Conservation (phyloP, 2,113 vertebrate genomes). For the Rostratula benghalensis region DNA sequence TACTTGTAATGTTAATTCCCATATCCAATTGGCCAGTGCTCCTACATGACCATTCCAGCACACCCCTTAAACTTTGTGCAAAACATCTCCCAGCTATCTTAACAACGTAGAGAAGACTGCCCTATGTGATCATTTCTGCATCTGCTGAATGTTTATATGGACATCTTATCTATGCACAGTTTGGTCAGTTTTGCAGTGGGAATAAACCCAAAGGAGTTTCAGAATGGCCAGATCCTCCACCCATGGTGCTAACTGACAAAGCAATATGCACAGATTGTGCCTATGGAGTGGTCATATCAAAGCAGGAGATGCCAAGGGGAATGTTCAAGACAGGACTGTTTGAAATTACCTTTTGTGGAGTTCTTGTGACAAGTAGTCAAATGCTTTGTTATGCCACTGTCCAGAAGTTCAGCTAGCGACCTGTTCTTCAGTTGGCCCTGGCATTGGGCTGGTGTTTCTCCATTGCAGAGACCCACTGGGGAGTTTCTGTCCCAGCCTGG, state of each 20-base stretch:
- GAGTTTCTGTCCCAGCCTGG: neutral
- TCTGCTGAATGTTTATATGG: neutral
- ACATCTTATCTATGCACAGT: neutral
- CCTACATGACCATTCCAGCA: neutral
- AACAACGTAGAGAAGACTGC: neutral
- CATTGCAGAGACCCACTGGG: neutral
- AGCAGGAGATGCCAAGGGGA: neutral
- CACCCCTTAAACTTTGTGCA: neutral
- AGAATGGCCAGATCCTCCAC: neutral
- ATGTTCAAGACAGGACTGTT: neutral
- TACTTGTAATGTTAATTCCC: neutral
- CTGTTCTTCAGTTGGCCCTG: accelerated
- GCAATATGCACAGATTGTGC: neutral
- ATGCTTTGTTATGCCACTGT: neutral
- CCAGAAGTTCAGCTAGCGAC: neutral
- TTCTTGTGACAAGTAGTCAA: neutral
- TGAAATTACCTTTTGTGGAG: neutral
- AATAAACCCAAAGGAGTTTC: neutral
- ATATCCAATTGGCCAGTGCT: neutral
- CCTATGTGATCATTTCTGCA: neutral
- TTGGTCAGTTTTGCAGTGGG: neutral
- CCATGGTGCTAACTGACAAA: neutral
- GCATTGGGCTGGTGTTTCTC: neutral
- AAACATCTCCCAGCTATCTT: neutral
- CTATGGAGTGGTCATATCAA: neutral